Base-by-base conservation (phyloP, 2,797 vertebrate genomes). In the Octomys mimax region DNA sequence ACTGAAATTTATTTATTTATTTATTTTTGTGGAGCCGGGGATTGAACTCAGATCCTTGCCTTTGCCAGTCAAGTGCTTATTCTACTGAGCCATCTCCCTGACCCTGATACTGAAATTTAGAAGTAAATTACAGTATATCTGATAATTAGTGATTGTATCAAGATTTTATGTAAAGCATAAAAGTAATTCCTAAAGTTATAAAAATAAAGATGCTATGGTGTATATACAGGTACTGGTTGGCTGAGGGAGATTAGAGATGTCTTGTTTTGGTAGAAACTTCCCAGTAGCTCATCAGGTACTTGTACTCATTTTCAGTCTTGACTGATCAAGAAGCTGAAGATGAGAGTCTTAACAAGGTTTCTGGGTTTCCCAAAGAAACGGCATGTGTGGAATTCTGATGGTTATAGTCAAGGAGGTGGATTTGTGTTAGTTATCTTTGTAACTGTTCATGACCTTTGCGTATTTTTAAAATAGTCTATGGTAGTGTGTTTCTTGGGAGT, bases 161-260 rank as follows among this genome's bases (percentile, higher is more conserved):
- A 33, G 54, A n/a, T 61, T 82, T 92, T 92, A 71, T 68, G 33
- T 71, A 61, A 85, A 88, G 18, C 66, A 33, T 57, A 82, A 92
- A 79, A 70, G 12, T 81, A 81, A 78, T 81, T 79, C 6, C 57
- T 68, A 46, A 73, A 52, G 80, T 52, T 3, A 75, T 59, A 84
- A 79, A 78, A 90, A 59, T 13, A 21, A 24, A 59, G 24, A 9
- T 66, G 81, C 1, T 21, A 26, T 79, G 14, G 5, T 7, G 2
- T 91, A 21, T 61, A 26, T 59, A n/a, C 26, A 84, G 28, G 70
- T 33, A 21, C 77, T 79, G 31, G 85, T 18, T 61, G 39, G 62
- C 88, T 79, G 57, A 33, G 73, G 7, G 80, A 42, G 31, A 5
- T n/a, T 24, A 66, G 59, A 82, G 62, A 49, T 71, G 19, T 52